Conservation (phyloP, 2,888 invertebrate genomes). For the Phalangium opilio region DNA sequence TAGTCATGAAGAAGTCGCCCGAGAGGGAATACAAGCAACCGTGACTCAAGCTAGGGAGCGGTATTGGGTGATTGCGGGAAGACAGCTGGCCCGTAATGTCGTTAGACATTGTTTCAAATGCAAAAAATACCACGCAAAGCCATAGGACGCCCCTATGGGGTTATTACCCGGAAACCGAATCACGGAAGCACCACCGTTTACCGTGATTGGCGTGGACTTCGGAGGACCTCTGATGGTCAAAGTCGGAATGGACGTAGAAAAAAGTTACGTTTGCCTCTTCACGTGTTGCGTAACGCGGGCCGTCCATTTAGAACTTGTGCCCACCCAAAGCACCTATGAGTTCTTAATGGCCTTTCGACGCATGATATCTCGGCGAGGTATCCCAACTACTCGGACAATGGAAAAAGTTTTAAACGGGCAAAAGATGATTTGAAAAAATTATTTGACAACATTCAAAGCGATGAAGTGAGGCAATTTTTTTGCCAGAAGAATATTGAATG, state of each 20-base stretch:
- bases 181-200: constrained; percentile 1
- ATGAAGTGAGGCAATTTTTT: not conserved
- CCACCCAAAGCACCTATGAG: constrained; percentile 22
- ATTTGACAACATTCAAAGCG: constrained; percentile 7
- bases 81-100: too few relatives aligned
- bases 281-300: constrained; percentile 30
- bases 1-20: too few relatives aligned
- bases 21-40: too few relatives aligned
- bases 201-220: constrained; percentile 27
- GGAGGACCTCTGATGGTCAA: constrained; percentile 27
- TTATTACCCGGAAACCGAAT: too few relatives aligned
- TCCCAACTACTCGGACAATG: constrained; percentile 29
- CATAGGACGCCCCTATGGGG: too few relatives aligned
- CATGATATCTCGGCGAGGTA: constrained; percentile 26
- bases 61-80: too few relatives aligned
- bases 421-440: constrained; percentile 23
- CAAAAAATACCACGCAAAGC: too few relatives aligned
- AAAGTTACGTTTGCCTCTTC: constrained; percentile 22
- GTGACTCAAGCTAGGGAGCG: too few relatives aligned
- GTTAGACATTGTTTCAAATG: too few relatives aligned
- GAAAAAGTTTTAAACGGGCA: constrained; percentile 29
- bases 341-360: constrained; percentile 25
- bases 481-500: constrained; percentile 9
- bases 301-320: constrained; percentile 29
- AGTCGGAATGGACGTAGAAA: constrained; percentile 23